Evolutionary conservation across 2,888 invertebrate species (phyloP).

Genomic region (Drosophila longiperda): DNA sequence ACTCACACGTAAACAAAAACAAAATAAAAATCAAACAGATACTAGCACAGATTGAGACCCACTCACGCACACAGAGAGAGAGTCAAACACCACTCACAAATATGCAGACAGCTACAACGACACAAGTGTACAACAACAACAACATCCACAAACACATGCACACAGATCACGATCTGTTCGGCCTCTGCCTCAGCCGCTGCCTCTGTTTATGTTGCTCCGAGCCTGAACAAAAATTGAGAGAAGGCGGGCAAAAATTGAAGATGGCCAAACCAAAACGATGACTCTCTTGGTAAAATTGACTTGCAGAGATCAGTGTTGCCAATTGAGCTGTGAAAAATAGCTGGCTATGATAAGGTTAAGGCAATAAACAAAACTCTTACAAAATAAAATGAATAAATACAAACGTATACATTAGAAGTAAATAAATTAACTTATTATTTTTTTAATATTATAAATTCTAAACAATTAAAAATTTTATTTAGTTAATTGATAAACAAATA

Average conservation of each 20-base stretch:
- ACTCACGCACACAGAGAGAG: conserved; percentile 3
- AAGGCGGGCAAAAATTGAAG: conserved; percentile 71
- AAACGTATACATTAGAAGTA: background rate
- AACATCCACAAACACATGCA: conserved; percentile 22
- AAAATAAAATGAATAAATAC: background rate
- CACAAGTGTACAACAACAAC: conserved; percentile 29
- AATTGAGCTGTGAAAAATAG: background rate
- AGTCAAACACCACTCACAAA: conserved; percentile 8
- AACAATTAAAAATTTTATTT: background rate
- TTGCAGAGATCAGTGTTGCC: conserved; percentile 24
- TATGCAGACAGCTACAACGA: conserved; percentile 27
- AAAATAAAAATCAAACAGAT: conserved; percentile 39
- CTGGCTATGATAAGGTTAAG: background rate
- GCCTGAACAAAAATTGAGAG: conserved; percentile 30
- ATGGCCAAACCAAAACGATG: conserved; percentile 52
- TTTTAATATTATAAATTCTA: background rate
- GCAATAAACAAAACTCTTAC: background rate
- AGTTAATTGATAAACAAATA: background rate
- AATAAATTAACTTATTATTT: background rate
- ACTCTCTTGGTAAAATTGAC: conserved; percentile 11
- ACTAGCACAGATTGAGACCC: conserved; percentile 37
- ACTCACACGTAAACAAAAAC: conserved; percentile 7
- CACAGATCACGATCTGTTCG: conserved; percentile 61
- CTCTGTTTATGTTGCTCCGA: conserved; percentile 7
- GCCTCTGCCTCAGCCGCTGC: conserved; percentile 12